phyloP scores from a whole-genome alignment of 2,113 vertebrate species.

The Microtus ochrogaster region DNA sequence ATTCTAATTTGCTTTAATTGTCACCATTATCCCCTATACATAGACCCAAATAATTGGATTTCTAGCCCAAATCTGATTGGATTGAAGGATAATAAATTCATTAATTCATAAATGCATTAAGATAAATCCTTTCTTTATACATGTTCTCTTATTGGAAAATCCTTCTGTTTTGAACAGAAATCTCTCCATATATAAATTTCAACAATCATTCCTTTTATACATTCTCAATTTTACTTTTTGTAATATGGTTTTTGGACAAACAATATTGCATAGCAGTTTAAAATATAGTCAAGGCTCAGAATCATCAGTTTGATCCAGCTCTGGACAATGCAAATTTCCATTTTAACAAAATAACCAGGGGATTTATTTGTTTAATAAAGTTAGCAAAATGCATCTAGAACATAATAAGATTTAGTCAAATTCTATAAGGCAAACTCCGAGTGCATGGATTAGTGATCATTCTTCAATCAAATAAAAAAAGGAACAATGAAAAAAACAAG shows the following conservation, averaged over 20 bases:
- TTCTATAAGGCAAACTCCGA: background rate
- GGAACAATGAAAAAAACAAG: background rate
- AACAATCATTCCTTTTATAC: background rate
- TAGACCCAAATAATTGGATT: background rate
- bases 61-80: background rate
- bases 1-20: background rate
- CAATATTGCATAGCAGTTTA: background rate
- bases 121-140: background rate
- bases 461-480: slow-evolving; percentile 33
- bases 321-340: slow-evolving; percentile 9
- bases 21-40: background rate
- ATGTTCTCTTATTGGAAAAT: background rate
- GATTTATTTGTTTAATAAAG: slow-evolving; percentile 12
- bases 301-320: background rate
- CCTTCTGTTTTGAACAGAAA: background rate
- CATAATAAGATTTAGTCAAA: background rate
- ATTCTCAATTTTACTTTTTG: background rate
- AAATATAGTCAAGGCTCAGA: background rate
- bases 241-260: background rate
- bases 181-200: background rate
- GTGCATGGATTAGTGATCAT: background rate
- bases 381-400: background rate
- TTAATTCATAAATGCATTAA: background rate
- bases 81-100: background rate
- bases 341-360: background rate